These are phyloP conservation scores for Pluvialis apricaria DNA, from an alignment of 2,113 vertebrate species.

Conservation along the genomic window DNA sequence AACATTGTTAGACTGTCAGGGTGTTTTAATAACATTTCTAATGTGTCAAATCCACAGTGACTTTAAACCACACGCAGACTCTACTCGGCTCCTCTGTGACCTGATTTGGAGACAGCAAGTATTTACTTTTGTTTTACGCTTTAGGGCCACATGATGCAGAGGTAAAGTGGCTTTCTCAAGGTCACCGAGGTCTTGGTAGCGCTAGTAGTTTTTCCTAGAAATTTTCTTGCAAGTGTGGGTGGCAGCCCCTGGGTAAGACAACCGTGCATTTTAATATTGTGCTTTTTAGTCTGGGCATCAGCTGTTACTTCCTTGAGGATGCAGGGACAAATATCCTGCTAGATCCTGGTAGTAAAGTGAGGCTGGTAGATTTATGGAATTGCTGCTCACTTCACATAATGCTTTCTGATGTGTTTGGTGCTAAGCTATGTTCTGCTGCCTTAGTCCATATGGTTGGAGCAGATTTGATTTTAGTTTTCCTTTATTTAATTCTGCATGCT, in stretches of 20 bases:
- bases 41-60: slow-evolving; percentile 29
- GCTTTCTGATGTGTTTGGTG: slow-evolving; percentile 51
- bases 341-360: background rate
- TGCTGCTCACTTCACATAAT: slow-evolving; percentile 47
- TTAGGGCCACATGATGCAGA: background rate
- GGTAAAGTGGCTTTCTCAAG: background rate
- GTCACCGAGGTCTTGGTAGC: background rate
- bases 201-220: background rate
- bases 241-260: background rate
- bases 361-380: slow-evolving; percentile 30
- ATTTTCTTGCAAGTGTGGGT: background rate
- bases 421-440: slow-evolving; percentile 46
- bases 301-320: background rate
- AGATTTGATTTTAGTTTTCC: slow-evolving; percentile 62
- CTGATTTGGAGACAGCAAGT: background rate
- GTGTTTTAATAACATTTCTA: slow-evolving; percentile 54
- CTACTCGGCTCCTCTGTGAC: background rate
- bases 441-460: slow-evolving; percentile 54
- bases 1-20: background rate
- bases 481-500: slow-evolving; percentile 55
- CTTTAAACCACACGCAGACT: background rate
- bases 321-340: background rate
- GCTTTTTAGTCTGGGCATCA: background rate
- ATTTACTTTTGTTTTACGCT: background rate
- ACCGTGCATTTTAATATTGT: background rate